Conservation (phyloP, 2,113 vertebrate genomes). For the Nesogale talazaci region DNA sequence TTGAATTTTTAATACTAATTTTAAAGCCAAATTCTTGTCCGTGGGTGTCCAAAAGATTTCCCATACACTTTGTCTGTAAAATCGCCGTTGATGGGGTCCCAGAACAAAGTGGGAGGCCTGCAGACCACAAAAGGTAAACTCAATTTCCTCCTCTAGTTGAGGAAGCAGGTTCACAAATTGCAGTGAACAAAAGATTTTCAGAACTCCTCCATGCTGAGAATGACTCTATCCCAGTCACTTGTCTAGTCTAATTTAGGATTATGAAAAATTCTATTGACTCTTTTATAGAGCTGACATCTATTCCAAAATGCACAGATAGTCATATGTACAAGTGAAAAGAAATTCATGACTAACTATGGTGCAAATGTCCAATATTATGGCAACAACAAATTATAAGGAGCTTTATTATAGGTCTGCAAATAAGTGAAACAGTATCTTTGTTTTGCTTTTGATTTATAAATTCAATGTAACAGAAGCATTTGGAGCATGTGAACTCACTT, state of each 20-base stretch:
- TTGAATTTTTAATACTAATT: conserved; percentile 62
- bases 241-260: not conserved
- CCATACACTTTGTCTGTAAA: not conserved
- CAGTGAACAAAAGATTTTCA: not conserved
- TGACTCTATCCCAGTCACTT: not conserved
- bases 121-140: conserved; percentile 41
- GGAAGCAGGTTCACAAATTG: not conserved
- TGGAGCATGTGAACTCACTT: not conserved
- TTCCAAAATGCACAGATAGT: not conserved
- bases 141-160: not conserved
- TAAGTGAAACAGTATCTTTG: not conserved
- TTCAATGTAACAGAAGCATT: not conserved
- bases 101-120: conserved; percentile 47
- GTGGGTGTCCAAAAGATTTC: conserved; percentile 45
- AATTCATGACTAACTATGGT: not conserved
- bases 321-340: not conserved
- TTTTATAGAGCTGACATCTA: not conserved
- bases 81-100: not conserved
- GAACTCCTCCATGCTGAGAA: not conserved
- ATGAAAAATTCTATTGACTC: not conserved
- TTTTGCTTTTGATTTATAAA: conserved; percentile 44
- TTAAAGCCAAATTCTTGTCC: conserved; percentile 1
- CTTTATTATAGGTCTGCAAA: not conserved
- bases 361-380: not conserved
- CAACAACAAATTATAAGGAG: not conserved